Percentiles rank a stretch among this genome's conserved stretches.
Conservation (phyloP, 2,797 vertebrate species). For the Nyctibius grandis region DNA sequence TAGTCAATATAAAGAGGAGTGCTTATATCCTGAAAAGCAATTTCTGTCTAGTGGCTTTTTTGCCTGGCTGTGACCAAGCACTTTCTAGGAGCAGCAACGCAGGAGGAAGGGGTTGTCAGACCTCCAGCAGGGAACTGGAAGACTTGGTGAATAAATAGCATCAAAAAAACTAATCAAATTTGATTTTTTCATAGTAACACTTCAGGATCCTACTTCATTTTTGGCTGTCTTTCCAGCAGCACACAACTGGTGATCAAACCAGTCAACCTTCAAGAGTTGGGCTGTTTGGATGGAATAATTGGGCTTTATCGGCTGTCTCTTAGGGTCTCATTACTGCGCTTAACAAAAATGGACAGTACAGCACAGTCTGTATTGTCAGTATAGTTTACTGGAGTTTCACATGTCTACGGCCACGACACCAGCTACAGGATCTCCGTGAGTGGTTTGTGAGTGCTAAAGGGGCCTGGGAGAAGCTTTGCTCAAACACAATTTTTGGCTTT, state of each 20-base stretch:
- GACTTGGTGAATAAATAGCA: background rate
- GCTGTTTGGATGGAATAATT: background rate
- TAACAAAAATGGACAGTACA: background rate
- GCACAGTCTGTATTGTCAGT: background rate
- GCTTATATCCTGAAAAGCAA: background rate
- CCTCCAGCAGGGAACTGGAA: background rate
- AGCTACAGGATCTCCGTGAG: background rate
- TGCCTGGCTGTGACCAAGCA: background rate
- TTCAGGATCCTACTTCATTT: background rate
- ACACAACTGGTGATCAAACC: background rate
- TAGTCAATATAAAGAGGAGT: background rate
- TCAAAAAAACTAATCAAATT: background rate
- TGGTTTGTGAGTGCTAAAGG: background rate
- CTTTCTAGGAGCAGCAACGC: background rate
- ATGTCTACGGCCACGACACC: background rate
- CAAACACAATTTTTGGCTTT: background rate
- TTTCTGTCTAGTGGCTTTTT: background rate
- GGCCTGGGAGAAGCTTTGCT: background rate
- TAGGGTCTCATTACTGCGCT: background rate
- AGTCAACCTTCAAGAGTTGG: background rate
- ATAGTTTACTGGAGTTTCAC: background rate
- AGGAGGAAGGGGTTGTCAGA: background rate
- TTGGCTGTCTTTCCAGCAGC: background rate
- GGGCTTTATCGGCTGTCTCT: background rate
- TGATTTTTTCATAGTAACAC: background rate